These are phyloP conservation scores for Apomyelois bistriatella DNA, from an alignment of 2,888 invertebrate genomes.

Conservation along the genomic window DNA sequence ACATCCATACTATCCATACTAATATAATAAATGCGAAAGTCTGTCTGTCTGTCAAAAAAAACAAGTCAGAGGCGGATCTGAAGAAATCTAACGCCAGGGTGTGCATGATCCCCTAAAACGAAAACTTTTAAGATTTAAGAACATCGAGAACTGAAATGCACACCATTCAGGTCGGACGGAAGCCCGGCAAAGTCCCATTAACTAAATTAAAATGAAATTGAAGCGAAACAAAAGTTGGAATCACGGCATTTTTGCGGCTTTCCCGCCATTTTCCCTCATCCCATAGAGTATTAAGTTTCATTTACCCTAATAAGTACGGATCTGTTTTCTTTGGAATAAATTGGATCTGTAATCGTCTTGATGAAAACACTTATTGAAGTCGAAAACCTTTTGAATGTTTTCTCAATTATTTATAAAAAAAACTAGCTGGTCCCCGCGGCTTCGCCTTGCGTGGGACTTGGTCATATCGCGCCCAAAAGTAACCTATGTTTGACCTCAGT, in stretches of 20 bases:
- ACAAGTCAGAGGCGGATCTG: no score
- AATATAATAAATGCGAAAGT: no score
- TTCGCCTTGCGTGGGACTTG: no score
- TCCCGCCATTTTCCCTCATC: not conserved
- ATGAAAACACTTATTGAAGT: conserved; percentile 1
- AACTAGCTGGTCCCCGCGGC: no score
- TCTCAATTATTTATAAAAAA: not conserved
- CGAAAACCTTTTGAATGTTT: not conserved
- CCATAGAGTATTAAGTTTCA: conserved; percentile 3
- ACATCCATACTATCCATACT: no score
- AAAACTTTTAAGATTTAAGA: not conserved
- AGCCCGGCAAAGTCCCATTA: conserved; percentile 1
- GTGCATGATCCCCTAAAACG: not conserved
- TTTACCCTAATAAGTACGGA: conserved; percentile 2
- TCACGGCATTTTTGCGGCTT: conserved; percentile 6
- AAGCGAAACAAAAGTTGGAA: conserved; percentile 12
- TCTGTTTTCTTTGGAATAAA: not conserved
- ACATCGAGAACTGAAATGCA: conserved; percentile 5
- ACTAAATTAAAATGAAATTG: conserved; percentile 11
- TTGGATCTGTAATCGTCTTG: not conserved
- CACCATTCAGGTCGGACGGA: not conserved
- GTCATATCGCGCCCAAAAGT: no score
- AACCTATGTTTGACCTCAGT: no score
- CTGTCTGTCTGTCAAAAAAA: no score
- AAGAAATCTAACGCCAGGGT: not conserved